A percentile compares a stretch with the other conserved stretches of the same genome.
These are phyloP conservation scores for Chrysina gloriosa DNA, from an alignment of 2,888 invertebrate species.

Conservation along the genomic window DNA sequence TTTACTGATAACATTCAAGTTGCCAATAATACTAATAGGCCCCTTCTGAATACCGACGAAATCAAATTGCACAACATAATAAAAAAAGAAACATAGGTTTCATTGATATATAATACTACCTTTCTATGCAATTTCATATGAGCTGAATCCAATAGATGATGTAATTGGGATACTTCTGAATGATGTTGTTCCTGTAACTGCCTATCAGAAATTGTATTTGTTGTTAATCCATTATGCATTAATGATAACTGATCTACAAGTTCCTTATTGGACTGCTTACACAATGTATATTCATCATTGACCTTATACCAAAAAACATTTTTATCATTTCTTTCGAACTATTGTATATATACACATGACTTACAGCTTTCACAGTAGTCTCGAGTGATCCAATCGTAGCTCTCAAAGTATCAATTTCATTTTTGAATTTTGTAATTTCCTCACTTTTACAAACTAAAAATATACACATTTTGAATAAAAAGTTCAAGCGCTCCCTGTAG, in stretches of 20 bases:
- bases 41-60: no score
- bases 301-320: constrained; percentile 37
- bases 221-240: constrained; percentile 49
- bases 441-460: constrained; percentile 48
- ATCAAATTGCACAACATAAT: no score
- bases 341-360: background rate
- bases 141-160: constrained; percentile 45
- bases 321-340: background rate
- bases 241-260: constrained; percentile 49
- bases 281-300: constrained; percentile 45
- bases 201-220: constrained; percentile 49
- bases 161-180: constrained; percentile 48
- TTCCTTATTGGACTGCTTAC: constrained; percentile 48
- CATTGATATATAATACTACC: constrained; percentile 33
- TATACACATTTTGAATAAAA: background rate
- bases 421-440: constrained; percentile 45
- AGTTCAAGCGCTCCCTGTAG: background rate
- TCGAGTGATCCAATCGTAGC: constrained; percentile 24
- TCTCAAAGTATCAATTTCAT: constrained; percentile 43
- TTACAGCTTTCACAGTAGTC: constrained; percentile 30
- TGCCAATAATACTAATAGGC: no score
- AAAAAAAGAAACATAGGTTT: background rate
- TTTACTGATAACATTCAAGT: no score
- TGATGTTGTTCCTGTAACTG: constrained; percentile 50
- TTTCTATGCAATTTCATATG: constrained; percentile 45